These are phyloP conservation scores for Acestrorhynchus altus DNA, from an alignment of 2,797 vertebrate species.

Conservation along the genomic window DNA sequence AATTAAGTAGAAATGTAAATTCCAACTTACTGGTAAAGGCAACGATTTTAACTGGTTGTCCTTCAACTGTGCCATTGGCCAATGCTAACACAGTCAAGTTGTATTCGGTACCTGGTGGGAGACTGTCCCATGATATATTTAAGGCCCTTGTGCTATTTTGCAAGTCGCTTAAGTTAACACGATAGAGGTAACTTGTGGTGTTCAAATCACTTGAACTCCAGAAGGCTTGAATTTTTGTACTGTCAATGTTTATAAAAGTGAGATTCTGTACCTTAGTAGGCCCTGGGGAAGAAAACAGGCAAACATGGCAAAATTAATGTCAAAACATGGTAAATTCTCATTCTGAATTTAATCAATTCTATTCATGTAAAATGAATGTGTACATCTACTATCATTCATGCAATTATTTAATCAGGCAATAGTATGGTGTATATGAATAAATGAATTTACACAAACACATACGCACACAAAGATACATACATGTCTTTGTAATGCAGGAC, in stretches of 20 bases:
- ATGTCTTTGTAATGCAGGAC: too few species aligned
- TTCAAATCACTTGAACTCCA: neutral
- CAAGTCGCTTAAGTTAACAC: fast-evolving
- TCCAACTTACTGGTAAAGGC: constrained; percentile 49
- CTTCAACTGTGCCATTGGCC: fast-evolving
- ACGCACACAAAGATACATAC: too few species aligned
- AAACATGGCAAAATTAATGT: neutral
- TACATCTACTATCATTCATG: too few species aligned
- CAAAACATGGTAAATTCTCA: too few species aligned
- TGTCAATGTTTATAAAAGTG: fast-evolving
- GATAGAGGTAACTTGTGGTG: fast-evolving
- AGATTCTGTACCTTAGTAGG: constrained; percentile 23
- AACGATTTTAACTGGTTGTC: neutral
- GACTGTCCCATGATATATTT: fast-evolving
- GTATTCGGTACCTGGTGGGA: neutral
- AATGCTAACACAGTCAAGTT: constrained; percentile 32
- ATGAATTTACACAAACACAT: too few species aligned
- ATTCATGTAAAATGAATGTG: neutral
- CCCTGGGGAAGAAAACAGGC: constrained; percentile 22
- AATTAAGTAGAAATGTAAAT: too few species aligned
- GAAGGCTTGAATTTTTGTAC: fast-evolving
- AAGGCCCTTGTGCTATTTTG: fast-evolving
- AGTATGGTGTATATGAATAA: too few species aligned
- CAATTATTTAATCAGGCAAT: too few species aligned
- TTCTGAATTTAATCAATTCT: too few species aligned